Conservation (phyloP, 2,888 invertebrate genomes). For the Chloroclystis v-ata region DNA sequence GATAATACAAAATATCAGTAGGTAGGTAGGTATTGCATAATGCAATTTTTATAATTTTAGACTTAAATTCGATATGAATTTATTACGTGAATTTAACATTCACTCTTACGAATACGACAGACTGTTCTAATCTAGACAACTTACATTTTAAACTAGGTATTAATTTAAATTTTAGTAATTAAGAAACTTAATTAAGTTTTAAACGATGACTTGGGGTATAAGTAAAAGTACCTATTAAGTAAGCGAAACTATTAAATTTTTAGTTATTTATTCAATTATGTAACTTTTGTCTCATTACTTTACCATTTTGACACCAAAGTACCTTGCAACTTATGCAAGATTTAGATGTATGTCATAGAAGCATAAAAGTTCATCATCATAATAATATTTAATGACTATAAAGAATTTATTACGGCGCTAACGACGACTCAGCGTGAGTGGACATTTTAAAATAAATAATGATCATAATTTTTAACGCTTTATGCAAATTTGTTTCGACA, state of each 20-base stretch:
- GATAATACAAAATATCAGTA: too few species aligned
- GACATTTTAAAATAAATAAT: conserved; percentile 13
- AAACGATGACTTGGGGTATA: too few species aligned
- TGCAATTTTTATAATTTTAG: neutral
- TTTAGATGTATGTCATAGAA: conserved; percentile 4
- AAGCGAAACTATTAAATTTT: neutral
- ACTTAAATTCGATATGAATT: too few species aligned
- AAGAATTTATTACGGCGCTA: conserved; percentile 5
- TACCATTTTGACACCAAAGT: conserved; percentile 16
- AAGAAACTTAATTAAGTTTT: too few species aligned
- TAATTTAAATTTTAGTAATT: too few species aligned
- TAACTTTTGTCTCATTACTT: conserved; percentile 1
- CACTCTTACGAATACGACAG: too few species aligned
- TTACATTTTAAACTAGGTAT: too few species aligned
- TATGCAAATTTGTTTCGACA: neutral
- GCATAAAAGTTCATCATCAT: conserved; percentile 3
- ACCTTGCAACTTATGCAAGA: conserved; percentile 3
- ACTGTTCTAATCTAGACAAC: too few species aligned
- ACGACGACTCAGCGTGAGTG: conserved; percentile 11
- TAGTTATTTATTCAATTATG: conserved; percentile 1
- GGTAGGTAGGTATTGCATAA: neutral
- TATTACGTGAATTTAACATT: too few species aligned
- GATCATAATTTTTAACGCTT: conserved; percentile 1
- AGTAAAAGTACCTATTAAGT: too few species aligned
- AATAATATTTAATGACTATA: conserved; percentile 10